Conservation (phyloP, 2,113 vertebrate species). For the Origma solitaria region DNA sequence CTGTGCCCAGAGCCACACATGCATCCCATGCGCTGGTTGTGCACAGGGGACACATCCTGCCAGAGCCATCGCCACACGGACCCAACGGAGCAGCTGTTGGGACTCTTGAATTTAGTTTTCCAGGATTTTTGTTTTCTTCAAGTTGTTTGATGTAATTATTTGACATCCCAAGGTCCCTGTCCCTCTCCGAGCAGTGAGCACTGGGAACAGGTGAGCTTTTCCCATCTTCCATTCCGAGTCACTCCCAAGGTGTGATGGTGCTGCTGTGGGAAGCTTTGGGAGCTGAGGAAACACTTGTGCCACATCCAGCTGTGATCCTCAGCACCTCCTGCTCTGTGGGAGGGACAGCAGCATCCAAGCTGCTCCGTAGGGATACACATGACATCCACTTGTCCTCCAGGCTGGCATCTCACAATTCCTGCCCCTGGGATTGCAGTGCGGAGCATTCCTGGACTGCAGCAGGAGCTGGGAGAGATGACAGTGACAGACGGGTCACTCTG, state of each 20-base stretch:
- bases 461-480: background rate
- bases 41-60: rapidly evolving
- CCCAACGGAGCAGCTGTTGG: background rate
- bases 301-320: background rate
- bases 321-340: background rate
- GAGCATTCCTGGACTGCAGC: background rate
- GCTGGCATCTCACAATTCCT: background rate
- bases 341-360: rapidly evolving
- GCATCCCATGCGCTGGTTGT: rapidly evolving
- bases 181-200: background rate
- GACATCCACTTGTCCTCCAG: background rate
- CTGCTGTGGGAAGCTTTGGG: background rate
- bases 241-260: background rate
- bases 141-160: background rate
- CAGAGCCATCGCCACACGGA: rapidly evolving
- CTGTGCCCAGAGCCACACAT: rapidly evolving
- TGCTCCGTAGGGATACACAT: rapidly evolving
- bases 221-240: background rate
- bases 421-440: background rate
- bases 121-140: background rate
- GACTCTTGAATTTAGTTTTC: background rate
- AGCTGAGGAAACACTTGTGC: background rate
- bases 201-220: background rate
- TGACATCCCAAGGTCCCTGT: background rate
- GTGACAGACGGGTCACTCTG: background rate